Evolutionary conservation across 2,797 vertebrate genomes (phyloP).

Genomic region (Myotis myotis): DNA sequence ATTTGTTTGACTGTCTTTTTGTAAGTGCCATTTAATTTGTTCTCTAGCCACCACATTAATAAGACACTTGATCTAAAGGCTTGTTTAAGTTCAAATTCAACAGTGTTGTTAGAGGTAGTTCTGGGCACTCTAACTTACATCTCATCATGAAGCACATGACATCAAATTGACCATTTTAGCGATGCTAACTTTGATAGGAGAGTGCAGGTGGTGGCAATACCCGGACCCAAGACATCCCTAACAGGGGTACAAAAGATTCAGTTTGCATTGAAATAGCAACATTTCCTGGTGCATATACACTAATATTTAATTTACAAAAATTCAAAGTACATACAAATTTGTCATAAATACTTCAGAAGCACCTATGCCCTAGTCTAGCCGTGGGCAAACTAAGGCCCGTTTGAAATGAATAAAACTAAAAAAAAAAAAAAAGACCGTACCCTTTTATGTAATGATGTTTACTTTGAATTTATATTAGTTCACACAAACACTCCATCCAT

Average conservation of each 20-base stretch:
- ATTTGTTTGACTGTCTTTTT: not conserved
- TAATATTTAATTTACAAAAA: constrained; percentile 25
- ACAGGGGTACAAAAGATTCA: not conserved
- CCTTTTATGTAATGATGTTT: too few species aligned
- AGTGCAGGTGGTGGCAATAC: not conserved
- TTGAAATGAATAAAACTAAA: too few species aligned
- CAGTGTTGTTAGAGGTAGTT: not conserved
- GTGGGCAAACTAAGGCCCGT: too few species aligned
- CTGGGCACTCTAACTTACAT: not conserved
- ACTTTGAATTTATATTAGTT: too few species aligned
- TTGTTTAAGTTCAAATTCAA: not conserved
- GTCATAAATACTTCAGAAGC: not conserved
- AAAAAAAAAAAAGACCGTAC: too few species aligned
- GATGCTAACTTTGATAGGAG: not conserved
- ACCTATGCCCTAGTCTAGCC: not conserved
- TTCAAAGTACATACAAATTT: not conserved
- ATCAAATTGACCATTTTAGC: not conserved
- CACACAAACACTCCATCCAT: too few species aligned
- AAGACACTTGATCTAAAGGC: not conserved
- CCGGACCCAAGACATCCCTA: not conserved
- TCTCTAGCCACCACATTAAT: not conserved
- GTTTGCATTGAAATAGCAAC: not conserved
- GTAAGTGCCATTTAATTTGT: not conserved
- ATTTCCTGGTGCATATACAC: not conserved
- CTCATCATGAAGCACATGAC: not conserved